A percentile compares a stretch with the other conserved stretches of the same genome.
Evolutionary conservation across 2,888 invertebrate genomes (phyloP).

Genomic region (Patella ulyssiponensis): DNA sequence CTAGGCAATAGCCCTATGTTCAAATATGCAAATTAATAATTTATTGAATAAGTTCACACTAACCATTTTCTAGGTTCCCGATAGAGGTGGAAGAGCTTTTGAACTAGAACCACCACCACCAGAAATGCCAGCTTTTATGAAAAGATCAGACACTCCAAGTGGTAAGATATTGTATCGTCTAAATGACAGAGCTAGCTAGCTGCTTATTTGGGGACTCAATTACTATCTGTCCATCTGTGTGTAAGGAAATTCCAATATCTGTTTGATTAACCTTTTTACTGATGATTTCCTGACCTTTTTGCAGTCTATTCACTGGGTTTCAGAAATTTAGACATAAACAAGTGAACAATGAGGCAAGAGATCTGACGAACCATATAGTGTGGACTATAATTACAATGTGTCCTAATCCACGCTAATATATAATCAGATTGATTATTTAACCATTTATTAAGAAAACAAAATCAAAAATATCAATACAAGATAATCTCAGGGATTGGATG

Average conservation of each 20-base stretch:
- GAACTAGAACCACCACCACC: constrained; percentile 95
- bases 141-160: constrained; percentile 74
- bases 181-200: neutral
- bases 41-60: too few relatives aligned
- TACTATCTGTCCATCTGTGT: neutral
- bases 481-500: too few relatives aligned
- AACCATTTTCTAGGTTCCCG: constrained; percentile 81
- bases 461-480: too few relatives aligned
- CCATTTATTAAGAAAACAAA: too few relatives aligned
- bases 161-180: constrained; percentile 26
- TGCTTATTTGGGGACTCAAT: neutral
- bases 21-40: too few relatives aligned
- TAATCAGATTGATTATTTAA: too few relatives aligned
- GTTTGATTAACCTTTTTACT: neutral
- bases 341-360: neutral
- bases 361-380: neutral
- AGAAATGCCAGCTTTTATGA: constrained; percentile 97
- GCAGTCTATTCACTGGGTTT: neutral
- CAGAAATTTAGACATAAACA: neutral
- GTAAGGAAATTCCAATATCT: neutral
- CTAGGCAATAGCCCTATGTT: too few relatives aligned
- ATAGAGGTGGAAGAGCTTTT: constrained; percentile 91
- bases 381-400: neutral
- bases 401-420: too few relatives aligned
- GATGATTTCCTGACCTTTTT: neutral